Evolutionary conservation across 2,113 vertebrate genomes (phyloP), one percentile per base, ranked within the genome.

Genomic region (Psettodes erumei): DNA sequence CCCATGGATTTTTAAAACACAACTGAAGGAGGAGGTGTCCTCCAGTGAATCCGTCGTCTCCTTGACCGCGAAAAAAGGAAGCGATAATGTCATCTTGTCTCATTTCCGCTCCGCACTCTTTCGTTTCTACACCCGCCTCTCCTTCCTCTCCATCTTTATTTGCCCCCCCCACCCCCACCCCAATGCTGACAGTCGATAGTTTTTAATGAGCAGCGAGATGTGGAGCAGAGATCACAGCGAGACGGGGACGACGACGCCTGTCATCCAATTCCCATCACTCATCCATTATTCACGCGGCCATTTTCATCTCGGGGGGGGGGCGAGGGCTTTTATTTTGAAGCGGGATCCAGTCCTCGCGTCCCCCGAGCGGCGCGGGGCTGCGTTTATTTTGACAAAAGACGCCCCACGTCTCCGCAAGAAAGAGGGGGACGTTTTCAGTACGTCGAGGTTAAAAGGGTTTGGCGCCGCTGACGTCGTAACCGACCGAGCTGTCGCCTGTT

Each of bases 161-260:
- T n/a, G n/a, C n/a, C n/a, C 64, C 77, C 71, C 72, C 35, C 69
- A 23, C 82, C 59, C 72, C 42, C 72, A 79, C 69, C 71, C 37
- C 72, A 16, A n/a, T n/a, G n/a, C 38, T 80, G 84, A 87, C 91
- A 84, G 82, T 65, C 81, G 79, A 82, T 76, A 66, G 72, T 81
- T 89, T 90, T 90, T 92, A 90, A 92, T 90, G 86, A 91, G 88
- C 90, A 71, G 71, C 54, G 84, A 83, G 83, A 89, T 88, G 89
- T 78, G 85, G 84, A 87, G 86, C 85, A 87, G 76, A 85, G 87
- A 90, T 90, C 92, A 89, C 81, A 87, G 88, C 37, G 83, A 84
- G 83, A 87, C 81, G 76, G 75, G n/a, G 77, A 81, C 72, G 83
- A 79, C 85, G 53, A 60, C 21, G 75, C 79, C 84, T 86, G 85